These are phyloP conservation scores for Aurelia sp. DNA, from an alignment of 30 jellyfish, hydroid and myxozoan genomes.

Conservation along the genomic window DNA sequence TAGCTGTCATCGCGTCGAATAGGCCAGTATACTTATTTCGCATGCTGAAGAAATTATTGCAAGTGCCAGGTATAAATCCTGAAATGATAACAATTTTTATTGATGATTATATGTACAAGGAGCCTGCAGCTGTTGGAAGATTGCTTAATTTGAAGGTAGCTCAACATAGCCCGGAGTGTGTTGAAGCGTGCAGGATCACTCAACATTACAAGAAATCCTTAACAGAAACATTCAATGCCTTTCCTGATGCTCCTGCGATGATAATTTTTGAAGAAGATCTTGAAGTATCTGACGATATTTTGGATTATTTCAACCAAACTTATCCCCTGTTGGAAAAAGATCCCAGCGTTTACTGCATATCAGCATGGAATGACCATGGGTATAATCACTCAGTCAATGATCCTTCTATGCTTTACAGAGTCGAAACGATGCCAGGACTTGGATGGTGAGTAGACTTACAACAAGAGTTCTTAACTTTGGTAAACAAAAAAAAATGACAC, in stretches of 20 bases:
- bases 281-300: conserved; percentile 93
- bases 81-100: conserved; percentile 79
- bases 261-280: conserved; percentile 97
- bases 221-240: conserved; percentile 79
- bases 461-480: too few relatives aligned
- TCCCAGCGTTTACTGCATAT: conserved; percentile 88
- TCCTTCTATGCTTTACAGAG: conserved; percentile 94
- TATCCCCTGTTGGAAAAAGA: conserved; percentile 83
- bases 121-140: conserved; percentile 91
- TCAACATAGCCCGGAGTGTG: conserved; percentile 88
- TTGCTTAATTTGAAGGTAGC: conserved; percentile 83
- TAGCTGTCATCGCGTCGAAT: conserved; percentile 95
- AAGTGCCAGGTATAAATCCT: conserved; percentile 92
- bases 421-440: conserved; percentile 99
- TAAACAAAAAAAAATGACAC: too few relatives aligned
- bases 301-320: conserved; percentile 93
- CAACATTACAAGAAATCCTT: conserved; percentile 97
- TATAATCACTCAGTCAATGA: conserved; percentile 91
- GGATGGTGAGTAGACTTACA: conserved; percentile 77
- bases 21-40: conserved; percentile 93
- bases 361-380: conserved; percentile 99
- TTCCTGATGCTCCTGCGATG: conserved; percentile 86
- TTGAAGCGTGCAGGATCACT: conserved; percentile 87
- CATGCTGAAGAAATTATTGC: conserved; percentile 85
- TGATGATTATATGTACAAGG: conserved; percentile 82